A percentile compares a stretch with the other conserved stretches of the same genome.
Evolutionary conservation across 2,797 vertebrate species (phyloP).

Genomic region (Poliocrania exsul): DNA sequence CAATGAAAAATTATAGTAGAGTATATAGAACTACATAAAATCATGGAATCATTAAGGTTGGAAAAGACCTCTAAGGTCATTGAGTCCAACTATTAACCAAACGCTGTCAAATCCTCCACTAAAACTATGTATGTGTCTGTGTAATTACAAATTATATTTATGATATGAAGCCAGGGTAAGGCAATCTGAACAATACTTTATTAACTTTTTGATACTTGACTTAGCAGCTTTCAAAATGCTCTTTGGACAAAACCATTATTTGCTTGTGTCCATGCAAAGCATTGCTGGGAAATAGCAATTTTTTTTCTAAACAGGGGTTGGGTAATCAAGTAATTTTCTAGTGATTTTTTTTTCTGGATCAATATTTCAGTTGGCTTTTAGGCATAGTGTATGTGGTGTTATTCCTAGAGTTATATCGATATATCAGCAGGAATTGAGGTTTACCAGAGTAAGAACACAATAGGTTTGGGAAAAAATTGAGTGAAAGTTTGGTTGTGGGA

Average conservation of each 20-base stretch:
- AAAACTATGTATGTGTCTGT: background rate
- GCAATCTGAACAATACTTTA: background rate
- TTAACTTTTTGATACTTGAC: background rate
- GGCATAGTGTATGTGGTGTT: background rate
- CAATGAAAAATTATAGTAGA: background rate
- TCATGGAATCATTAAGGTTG: background rate
- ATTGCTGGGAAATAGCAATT: rapidly evolving
- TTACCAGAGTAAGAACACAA: background rate
- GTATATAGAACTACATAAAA: background rate
- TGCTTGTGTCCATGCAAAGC: background rate
- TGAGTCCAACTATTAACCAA: background rate
- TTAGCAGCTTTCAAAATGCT: background rate
- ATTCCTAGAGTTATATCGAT: background rate
- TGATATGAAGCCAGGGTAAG: background rate
- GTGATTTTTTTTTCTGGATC: background rate
- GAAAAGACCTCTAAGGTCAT: background rate
- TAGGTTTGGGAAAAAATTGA: background rate
- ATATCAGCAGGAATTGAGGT: background rate
- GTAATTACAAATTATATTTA: background rate
- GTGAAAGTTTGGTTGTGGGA: background rate
- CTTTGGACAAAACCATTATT: background rate
- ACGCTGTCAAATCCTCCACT: background rate
- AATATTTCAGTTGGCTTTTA: background rate
- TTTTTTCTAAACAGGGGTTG: background rate
- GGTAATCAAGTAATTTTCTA: background rate